Evolutionary conservation across 2,888 invertebrate genomes (phyloP).

Genomic region (Drosophila subquinaria): DNA sequence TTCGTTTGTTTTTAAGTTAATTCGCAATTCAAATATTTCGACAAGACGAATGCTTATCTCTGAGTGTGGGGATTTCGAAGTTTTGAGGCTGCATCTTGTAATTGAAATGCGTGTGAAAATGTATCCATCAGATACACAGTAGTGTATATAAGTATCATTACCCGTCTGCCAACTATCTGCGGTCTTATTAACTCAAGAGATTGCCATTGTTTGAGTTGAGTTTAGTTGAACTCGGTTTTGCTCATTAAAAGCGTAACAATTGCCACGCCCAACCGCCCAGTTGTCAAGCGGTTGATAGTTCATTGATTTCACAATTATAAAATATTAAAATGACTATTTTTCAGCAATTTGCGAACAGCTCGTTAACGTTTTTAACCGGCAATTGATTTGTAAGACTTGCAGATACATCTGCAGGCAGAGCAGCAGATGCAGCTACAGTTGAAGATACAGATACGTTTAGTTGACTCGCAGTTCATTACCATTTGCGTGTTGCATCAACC

Average conservation of each 20-base stretch:
- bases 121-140: constrained; percentile 38
- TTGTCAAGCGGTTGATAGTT: constrained; percentile 42
- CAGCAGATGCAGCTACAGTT: not conserved
- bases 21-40: constrained; percentile 41
- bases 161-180: constrained; percentile 20
- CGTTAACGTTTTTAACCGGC: constrained; percentile 27
- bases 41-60: constrained; percentile 34
- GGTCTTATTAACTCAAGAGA: constrained; percentile 59
- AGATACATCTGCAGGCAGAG: constrained; percentile 7
- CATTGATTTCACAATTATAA: constrained; percentile 73
- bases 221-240: constrained; percentile 55
- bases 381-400: constrained; percentile 62
- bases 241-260: constrained; percentile 49
- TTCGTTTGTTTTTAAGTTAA: constrained; percentile 8
- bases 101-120: constrained; percentile 63
- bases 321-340: constrained; percentile 25
- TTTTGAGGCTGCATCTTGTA: constrained; percentile 21
- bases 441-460: constrained; percentile 7
- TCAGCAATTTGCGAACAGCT: constrained; percentile 38
- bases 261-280: constrained; percentile 21
- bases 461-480: constrained; percentile 51
- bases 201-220: constrained; percentile 58
- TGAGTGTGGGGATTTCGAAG: constrained; percentile 19
- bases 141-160: constrained; percentile 26
- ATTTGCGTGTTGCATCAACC: constrained; percentile 64